A percentile compares a stretch with the other conserved stretches of the same genome.
Evolutionary conservation across 2,888 invertebrate species (phyloP).

Genomic region (Sphaerophoria taeniata): DNA sequence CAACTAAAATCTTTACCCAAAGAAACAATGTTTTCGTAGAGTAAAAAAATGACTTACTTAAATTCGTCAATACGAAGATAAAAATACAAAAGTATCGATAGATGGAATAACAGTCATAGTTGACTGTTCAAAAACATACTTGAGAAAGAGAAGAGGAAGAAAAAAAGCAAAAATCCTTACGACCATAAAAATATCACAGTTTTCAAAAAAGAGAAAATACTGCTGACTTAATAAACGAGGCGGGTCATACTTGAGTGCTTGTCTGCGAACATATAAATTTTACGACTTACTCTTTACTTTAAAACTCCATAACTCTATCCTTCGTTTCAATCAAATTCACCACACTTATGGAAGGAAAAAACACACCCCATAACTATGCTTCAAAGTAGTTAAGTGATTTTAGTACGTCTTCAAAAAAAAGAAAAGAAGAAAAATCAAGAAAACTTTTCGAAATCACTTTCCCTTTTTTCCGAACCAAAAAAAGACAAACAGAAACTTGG

Average conservation of each 20-base stretch:
- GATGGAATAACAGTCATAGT: too few relatives aligned
- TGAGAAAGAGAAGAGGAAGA: too few relatives aligned
- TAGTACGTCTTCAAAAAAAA: neutral
- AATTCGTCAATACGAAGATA: too few relatives aligned
- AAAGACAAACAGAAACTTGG: conserved; percentile 9
- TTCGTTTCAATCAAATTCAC: conserved; percentile 25
- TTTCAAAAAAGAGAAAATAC: conserved; percentile 26
- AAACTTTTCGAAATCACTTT: conserved; percentile 17
- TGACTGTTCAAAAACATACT: conserved; percentile 5
- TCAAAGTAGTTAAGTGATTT: conserved; percentile 28
- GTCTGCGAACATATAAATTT: conserved; percentile 5
- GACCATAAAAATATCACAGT: conserved; percentile 7
- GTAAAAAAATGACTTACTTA: too few relatives aligned
- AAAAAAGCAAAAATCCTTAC: neutral
- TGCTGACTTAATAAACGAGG: conserved; percentile 2
- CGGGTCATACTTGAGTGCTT: conserved; percentile 13
- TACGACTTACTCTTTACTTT: conserved; percentile 10
- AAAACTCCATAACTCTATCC: conserved; percentile 10
- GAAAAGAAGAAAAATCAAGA: neutral
- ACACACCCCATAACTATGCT: conserved; percentile 11
- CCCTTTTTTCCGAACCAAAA: neutral
- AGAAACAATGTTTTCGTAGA: too few relatives aligned
- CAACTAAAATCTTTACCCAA: too few relatives aligned
- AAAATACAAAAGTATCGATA: neutral
- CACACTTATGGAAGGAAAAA: too few relatives aligned